A percentile compares a stretch with the other conserved stretches of the same genome.
phyloP scores from a whole-genome alignment of 1,140 invertebrate genomes.

The Cepaea nemoralis region DNA sequence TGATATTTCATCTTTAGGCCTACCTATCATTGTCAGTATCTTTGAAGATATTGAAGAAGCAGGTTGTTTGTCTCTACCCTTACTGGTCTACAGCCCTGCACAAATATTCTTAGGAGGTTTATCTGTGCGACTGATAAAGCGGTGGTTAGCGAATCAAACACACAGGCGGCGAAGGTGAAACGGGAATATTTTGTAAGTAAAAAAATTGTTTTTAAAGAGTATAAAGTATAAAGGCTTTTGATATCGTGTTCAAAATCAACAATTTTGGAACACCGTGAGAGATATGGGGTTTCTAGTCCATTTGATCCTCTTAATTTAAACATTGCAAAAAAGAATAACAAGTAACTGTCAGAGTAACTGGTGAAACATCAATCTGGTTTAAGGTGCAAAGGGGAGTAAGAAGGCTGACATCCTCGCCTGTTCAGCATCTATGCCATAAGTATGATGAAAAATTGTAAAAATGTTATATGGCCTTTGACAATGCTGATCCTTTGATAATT shows the following conservation, averaged over 20 bases:
- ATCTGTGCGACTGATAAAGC: constrained; percentile 64
- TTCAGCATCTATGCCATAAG: too few relatives aligned
- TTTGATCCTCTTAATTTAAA: not conserved
- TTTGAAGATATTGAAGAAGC: constrained; percentile 75
- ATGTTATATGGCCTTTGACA: too few relatives aligned
- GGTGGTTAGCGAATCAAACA: constrained; percentile 46
- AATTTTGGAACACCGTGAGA: not conserved
- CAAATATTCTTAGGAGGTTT: constrained; percentile 76
- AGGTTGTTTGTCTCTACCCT: constrained; percentile 75
- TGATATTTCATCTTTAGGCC: constrained; percentile 69
- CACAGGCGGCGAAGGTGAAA: not conserved
- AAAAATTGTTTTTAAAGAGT: too few relatives aligned
- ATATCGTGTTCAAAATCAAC: not conserved
- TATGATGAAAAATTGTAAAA: too few relatives aligned
- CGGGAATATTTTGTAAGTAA: too few relatives aligned
- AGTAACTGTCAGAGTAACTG: too few relatives aligned
- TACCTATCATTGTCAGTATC: constrained; percentile 76
- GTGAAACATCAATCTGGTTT: too few relatives aligned
- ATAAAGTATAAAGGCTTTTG: not conserved
- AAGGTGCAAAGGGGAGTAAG: too few relatives aligned
- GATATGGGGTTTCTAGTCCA: not conserved
- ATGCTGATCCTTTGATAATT: too few relatives aligned
- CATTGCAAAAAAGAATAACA: too few relatives aligned
- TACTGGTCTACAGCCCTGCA: constrained; percentile 76
- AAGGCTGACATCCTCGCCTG: too few relatives aligned